These are phyloP conservation scores for Zaprionus davidi DNA, from an alignment of 1,140 invertebrate genomes.

Conservation along the genomic window DNA sequence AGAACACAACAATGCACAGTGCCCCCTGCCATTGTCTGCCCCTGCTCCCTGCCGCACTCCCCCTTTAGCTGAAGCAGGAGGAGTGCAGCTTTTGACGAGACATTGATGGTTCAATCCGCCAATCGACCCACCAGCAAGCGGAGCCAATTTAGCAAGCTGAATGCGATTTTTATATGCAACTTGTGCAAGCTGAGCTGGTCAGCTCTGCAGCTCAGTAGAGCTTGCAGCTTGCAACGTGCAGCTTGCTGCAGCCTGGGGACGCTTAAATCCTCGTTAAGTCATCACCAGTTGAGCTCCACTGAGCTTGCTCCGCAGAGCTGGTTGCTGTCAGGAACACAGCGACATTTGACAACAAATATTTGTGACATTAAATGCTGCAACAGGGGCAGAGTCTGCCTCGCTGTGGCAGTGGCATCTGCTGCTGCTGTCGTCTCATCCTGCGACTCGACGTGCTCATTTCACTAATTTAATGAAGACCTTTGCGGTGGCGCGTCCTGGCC, in stretches of 20 bases:
- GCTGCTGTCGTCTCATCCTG: slow-evolving; percentile 7
- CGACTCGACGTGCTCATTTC: slow-evolving; percentile 69
- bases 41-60: no score
- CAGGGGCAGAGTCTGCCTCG: not conserved
- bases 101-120: slow-evolving; percentile 79
- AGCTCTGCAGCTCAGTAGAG: slow-evolving; percentile 14
- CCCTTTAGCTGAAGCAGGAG: slow-evolving; percentile 1
- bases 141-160: slow-evolving; percentile 76
- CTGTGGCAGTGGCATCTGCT: slow-evolving; percentile 3
- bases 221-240: slow-evolving; percentile 2
- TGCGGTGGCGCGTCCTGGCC: slow-evolving; percentile 59
- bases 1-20: slow-evolving; percentile 5
- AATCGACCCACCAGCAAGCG: slow-evolving; percentile 67
- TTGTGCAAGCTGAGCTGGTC: slow-evolving; percentile 27
- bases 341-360: slow-evolving; percentile 82
- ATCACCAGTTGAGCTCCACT: slow-evolving; percentile 54
- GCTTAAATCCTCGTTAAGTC: slow-evolving; percentile 72
- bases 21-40: not conserved
- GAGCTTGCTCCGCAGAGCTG: slow-evolving; percentile 21
- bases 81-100: slow-evolving; percentile 68
- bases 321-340: slow-evolving; percentile 36
- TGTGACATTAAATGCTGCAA: slow-evolving; percentile 72
- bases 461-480: slow-evolving; percentile 83
- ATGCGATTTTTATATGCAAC: slow-evolving; percentile 65
- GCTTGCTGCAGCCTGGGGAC: slow-evolving; percentile 6